Evolutionary conservation across 2,888 invertebrate genomes (phyloP).

Genomic region (Papilio gigon): DNA sequence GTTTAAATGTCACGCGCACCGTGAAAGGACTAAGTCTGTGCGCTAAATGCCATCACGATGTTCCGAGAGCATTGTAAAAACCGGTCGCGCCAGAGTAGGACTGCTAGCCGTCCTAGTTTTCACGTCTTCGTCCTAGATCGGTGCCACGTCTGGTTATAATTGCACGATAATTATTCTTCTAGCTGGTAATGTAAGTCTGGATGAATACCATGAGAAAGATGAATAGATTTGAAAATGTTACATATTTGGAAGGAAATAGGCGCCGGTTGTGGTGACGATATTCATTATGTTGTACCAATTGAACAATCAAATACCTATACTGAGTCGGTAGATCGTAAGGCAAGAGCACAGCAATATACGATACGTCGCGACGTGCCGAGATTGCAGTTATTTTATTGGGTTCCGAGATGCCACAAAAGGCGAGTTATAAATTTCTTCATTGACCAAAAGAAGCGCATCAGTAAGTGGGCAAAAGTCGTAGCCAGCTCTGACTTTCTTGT

Average conservation of each 20-base stretch:
- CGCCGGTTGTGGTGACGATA: too few relatives aligned
- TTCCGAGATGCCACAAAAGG: constrained; percentile 3
- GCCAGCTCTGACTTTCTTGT: constrained; percentile 24
- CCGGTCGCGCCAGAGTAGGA: constrained; percentile 38
- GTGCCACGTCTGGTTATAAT: constrained; percentile 12
- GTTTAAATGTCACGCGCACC: constrained; percentile 69
- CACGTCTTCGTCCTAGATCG: constrained; percentile 21
- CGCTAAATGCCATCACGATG: constrained; percentile 72
- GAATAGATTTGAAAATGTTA: neutral
- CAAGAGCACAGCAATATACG: neutral
- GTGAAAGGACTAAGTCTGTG: constrained; percentile 66
- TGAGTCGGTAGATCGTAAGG: neutral
- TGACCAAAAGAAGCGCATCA: constrained; percentile 13
- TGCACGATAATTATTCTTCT: constrained; percentile 16
- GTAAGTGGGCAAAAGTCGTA: constrained; percentile 7
- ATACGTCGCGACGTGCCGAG: neutral
- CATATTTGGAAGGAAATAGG: too few relatives aligned
- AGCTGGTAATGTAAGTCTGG: neutral
- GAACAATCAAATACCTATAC: too few relatives aligned
- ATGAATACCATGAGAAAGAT: neutral
- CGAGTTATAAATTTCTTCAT: constrained; percentile 9
- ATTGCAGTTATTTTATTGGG: constrained; percentile 7
- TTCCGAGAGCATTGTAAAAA: constrained; percentile 62
- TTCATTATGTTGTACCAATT: too few relatives aligned
- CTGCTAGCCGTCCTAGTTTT: constrained; percentile 33